Conservation (phyloP, 2,113 vertebrate genomes). For the Perccottus glenii region DNA sequence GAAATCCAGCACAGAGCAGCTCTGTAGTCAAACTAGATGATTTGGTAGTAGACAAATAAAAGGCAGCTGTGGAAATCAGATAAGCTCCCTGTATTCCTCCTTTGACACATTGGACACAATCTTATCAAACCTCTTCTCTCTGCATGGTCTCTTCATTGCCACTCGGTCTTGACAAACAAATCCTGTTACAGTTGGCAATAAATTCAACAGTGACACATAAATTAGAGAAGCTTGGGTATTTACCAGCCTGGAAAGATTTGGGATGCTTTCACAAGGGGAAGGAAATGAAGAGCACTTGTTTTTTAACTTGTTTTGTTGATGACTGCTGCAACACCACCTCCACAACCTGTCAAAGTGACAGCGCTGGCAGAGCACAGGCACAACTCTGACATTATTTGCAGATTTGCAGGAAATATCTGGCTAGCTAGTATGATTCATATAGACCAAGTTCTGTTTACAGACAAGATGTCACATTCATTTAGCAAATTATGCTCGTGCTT, state of each 20-base stretch:
- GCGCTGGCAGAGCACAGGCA: slow-evolving; percentile 48
- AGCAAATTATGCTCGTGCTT: slow-evolving; percentile 52
- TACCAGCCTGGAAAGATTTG: slow-evolving; percentile 28
- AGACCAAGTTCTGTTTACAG: slow-evolving; percentile 62
- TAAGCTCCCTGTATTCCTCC: slow-evolving; percentile 27
- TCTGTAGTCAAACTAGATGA: neutral
- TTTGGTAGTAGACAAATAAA: slow-evolving; percentile 26
- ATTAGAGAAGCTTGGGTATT: slow-evolving; percentile 43
- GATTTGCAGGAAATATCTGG: slow-evolving; percentile 59
- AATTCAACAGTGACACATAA: slow-evolving; percentile 34
- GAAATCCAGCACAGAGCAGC: neutral
- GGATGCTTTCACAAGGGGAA: slow-evolving; percentile 34
- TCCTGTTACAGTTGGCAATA: slow-evolving; percentile 36
- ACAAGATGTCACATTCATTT: slow-evolving; percentile 72
- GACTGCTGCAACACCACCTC: slow-evolving; percentile 53
- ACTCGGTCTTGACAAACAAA: slow-evolving; percentile 47
- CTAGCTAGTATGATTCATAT: slow-evolving; percentile 60
- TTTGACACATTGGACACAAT: slow-evolving; percentile 45
- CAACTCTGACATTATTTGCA: slow-evolving; percentile 66
- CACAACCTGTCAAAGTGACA: slow-evolving; percentile 69
- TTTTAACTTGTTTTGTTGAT: slow-evolving; percentile 60
- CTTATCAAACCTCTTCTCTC: slow-evolving; percentile 38
- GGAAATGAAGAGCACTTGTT: slow-evolving; percentile 50
- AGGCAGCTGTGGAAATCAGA: slow-evolving; percentile 41
- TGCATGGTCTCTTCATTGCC: slow-evolving; percentile 46